Conservation (phyloP, 2,797 vertebrate species). For the Helostoma temminkii region DNA sequence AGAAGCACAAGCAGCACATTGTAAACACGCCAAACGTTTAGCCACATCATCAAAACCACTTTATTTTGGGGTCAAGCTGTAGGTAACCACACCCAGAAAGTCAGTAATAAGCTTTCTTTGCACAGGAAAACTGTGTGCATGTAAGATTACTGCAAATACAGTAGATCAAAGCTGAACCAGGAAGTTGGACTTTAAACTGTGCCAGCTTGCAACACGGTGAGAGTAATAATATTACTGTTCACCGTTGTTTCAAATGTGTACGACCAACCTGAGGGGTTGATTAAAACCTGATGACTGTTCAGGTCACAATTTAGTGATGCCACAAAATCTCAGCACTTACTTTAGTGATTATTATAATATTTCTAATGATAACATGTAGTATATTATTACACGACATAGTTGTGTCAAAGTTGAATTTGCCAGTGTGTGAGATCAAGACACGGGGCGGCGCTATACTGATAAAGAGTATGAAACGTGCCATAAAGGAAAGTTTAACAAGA, state of each 20-base stretch:
- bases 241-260: not conserved
- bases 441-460: not conserved
- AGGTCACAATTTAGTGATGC: not conserved
- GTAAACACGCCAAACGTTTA: not conserved
- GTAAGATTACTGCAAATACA: not conserved
- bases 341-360: not conserved
- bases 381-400: not conserved
- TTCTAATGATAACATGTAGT: not conserved
- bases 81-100: constrained; percentile 11
- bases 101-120: not conserved
- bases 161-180: constrained; percentile 1
- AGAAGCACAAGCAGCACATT: not conserved
- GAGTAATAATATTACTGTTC: not conserved
- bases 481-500: too few species aligned
- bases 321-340: not conserved
- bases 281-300: not conserved
- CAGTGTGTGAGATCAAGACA: not conserved
- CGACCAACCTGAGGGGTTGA: not conserved
- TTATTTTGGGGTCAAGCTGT: constrained; percentile 29
- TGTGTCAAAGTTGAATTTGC: not conserved
- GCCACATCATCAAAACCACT: not conserved
- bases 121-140: not conserved
- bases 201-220: constrained; percentile 5
- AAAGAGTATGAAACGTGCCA: not conserved
- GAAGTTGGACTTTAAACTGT: constrained; percentile 28